A percentile compares a stretch with the other conserved stretches of the same genome.
These are phyloP conservation scores for Mesembrinibis cayennensis DNA, from an alignment of 2,113 vertebrate genomes.

Conservation along the genomic window DNA sequence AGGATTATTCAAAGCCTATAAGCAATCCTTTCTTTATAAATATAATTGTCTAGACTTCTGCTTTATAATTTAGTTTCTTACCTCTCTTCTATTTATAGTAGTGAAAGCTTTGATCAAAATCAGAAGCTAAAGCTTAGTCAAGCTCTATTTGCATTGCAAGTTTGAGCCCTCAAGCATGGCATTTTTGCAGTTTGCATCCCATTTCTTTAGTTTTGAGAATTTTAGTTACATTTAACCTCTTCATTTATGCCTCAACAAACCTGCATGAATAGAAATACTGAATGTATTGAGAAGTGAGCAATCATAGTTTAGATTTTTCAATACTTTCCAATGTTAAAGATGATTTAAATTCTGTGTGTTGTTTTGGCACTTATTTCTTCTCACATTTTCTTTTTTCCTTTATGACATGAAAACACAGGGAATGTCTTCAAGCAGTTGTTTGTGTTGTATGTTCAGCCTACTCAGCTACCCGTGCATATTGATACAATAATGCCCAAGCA, in stretches of 20 bases:
- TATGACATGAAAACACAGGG: not conserved
- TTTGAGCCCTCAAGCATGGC: not conserved
- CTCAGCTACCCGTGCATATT: not conserved
- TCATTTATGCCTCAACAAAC: not conserved
- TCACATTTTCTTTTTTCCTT: not conserved
- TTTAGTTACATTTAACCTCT: not conserved
- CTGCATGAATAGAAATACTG: not conserved
- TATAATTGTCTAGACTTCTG: not conserved
- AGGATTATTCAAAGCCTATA: not conserved
- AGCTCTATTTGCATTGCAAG: not conserved
- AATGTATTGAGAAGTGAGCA: not conserved
- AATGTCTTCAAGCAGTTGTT: not conserved
- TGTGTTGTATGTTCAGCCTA: not conserved
- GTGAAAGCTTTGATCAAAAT: not conserved
- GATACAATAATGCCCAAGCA: not conserved
- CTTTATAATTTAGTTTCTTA: not conserved
- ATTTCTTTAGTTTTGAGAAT: not conserved
- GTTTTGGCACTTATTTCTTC: not conserved
- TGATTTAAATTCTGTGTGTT: not conserved
- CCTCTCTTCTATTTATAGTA: not conserved
- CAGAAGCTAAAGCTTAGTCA: not conserved
- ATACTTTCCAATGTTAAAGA: not conserved
- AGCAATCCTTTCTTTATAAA: conserved; percentile 7
- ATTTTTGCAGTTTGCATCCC: not conserved
- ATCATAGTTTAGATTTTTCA: not conserved